Conservation (phyloP, 2,888 invertebrate species). For the Eupithecia pulchellata region DNA sequence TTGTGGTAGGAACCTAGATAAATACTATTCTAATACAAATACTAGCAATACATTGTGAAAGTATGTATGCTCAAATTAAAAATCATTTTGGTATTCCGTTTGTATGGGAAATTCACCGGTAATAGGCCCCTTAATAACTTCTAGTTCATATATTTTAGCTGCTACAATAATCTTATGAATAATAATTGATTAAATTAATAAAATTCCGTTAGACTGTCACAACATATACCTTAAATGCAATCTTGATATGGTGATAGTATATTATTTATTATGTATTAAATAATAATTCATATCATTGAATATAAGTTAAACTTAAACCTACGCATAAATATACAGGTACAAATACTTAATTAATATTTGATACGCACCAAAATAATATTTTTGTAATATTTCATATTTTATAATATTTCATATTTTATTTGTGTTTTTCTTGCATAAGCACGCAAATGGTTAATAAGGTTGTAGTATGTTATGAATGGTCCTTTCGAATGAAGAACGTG, state of each 20-base stretch:
- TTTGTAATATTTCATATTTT: not conserved
- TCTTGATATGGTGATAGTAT: too few species aligned
- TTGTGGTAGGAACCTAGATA: too few species aligned
- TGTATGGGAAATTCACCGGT: too few species aligned
- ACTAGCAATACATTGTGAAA: too few species aligned
- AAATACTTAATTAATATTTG: slow-evolving; percentile 2
- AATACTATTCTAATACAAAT: too few species aligned
- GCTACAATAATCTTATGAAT: not conserved
- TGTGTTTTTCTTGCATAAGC: not conserved
- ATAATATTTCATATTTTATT: not conserved
- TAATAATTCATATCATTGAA: not conserved
- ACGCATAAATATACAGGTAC: not conserved
- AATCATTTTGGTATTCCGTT: too few species aligned
- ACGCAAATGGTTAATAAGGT: not conserved
- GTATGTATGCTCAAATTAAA: too few species aligned
- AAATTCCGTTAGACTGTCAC: not conserved
- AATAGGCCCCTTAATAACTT: not conserved
- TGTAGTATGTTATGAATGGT: not conserved
- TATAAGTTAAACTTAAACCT: not conserved
- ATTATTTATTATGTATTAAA: not conserved
- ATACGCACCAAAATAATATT: not conserved
- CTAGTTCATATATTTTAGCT: not conserved
- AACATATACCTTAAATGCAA: not conserved
- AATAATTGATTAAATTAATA: not conserved
- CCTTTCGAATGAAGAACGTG: not conserved